These are phyloP conservation scores for Hoplostethus atlanticus DNA, from an alignment of 2,797 vertebrate genomes.

Conservation along the genomic window DNA sequence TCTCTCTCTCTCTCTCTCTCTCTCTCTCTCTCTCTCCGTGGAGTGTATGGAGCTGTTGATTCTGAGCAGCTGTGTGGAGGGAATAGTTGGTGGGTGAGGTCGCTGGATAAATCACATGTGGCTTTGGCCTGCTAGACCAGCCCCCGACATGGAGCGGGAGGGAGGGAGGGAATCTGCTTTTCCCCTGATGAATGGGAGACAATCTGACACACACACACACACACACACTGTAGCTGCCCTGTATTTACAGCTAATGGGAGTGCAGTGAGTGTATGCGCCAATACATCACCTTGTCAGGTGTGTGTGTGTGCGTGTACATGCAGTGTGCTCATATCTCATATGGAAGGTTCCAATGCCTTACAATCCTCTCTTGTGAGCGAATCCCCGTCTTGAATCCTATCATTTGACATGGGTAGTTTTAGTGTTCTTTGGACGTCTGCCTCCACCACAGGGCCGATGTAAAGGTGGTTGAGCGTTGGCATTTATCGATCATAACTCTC, in stretches of 20 bases:
- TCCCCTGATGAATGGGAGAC: constrained; percentile 70
- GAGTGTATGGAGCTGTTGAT: constrained; percentile 69
- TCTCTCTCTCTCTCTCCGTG: constrained; percentile 19
- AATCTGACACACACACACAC: constrained; percentile 29
- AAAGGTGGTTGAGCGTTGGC: constrained; percentile 35
- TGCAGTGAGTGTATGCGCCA: constrained; percentile 42
- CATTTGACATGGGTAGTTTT: constrained; percentile 44
- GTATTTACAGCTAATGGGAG: constrained; percentile 68
- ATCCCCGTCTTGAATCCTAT: constrained; percentile 28
- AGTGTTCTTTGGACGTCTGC: constrained; percentile 44
- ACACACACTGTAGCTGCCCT: constrained; percentile 46
- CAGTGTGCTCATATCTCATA: constrained; percentile 25
- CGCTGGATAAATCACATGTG: constrained; percentile 82
- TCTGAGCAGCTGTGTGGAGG: constrained; percentile 81
- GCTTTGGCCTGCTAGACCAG: constrained; percentile 70
- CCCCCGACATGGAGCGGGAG: constrained; percentile 71
- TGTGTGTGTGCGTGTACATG: not conserved
- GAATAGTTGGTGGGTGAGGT: constrained; percentile 82
- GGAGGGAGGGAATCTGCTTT: constrained; percentile 70
- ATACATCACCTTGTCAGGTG: constrained; percentile 60
- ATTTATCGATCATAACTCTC: constrained; percentile 54
- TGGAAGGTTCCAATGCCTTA: constrained; percentile 35
- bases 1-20: constrained; percentile 11
- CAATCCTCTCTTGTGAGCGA: constrained; percentile 26
- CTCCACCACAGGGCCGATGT: constrained; percentile 29